Evolutionary conservation across 2,113 vertebrate species (phyloP), one percentile per base, ranked within the genome.

Genomic region (Sylvietta virens): DNA sequence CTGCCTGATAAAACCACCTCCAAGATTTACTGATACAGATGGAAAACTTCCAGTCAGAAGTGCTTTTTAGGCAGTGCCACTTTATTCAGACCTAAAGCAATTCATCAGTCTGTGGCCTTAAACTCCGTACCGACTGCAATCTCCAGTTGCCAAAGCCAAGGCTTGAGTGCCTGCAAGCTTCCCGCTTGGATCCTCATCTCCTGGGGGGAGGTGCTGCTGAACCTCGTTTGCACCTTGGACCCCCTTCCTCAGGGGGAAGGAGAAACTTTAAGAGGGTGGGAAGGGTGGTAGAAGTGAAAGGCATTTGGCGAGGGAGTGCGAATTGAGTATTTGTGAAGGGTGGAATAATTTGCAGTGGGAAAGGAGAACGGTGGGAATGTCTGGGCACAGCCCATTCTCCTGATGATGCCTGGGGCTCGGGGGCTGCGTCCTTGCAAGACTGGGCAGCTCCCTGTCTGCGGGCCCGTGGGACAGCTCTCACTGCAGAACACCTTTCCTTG

Each of bases 381-480:
- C 45, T 67, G 58, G 67, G 45, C 26, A 40, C 58, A 50, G 70
- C 84, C 69, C 78, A 1, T 16, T 53, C 19, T 72, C 13, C 37
- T 45, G 31, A 1, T n/a, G 24, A 0, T 18, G 54, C n/a, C 31
- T 47, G 45, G 11, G 53, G 12, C 35, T 47, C 0, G 0, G 4
- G n/a, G 33, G 12, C 62, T 51, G 15, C 26, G 51, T 20, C 61
- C 27, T 39, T 35, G 53, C 18, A 5, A 20, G 39, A 11, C 7
- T 8, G 74, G 45, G 15, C 53, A 3, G 33, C 64, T 82, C 28
- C n/a, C 16, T 64, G 28, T 16, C 16, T 33, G 30, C 6, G 9
- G 1, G 0, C 37, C 1, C 0, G 2, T 28, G 47, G 44, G 35
- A 39, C 60, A 31, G 5, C 14, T 53, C 40, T 27, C 6, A 1